phyloP scores from a whole-genome alignment of 2,888 invertebrate species.

The Trachelus iudaicus region DNA sequence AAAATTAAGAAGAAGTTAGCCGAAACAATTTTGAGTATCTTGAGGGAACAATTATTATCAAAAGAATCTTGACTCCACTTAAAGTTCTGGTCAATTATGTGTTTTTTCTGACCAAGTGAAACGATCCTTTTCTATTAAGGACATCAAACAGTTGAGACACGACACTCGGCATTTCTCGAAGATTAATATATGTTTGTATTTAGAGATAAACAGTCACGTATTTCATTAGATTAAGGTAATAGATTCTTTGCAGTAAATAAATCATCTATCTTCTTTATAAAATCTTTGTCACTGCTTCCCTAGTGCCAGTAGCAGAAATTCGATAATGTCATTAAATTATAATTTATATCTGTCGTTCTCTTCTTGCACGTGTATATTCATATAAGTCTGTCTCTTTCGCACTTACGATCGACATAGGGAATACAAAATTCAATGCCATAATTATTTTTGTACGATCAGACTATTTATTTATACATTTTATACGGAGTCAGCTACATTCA shows the following conservation, averaged over 20 bases:
- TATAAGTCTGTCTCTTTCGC: no score
- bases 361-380: no score
- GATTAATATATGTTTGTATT: neutral
- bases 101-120: neutral
- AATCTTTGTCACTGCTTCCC: neutral
- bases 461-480: no score
- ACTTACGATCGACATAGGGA: no score
- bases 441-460: no score
- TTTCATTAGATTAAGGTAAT: neutral
- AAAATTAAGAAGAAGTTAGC: neutral
- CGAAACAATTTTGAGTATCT: neutral
- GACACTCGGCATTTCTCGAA: neutral
- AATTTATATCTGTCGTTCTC: no score
- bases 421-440: no score
- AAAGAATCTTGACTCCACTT: neutral
- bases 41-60: neutral
- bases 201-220: neutral
- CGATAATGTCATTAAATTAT: no score
- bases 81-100: neutral
- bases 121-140: neutral
- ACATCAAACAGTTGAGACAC: neutral
- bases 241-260: neutral
- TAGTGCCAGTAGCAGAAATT: neutral
- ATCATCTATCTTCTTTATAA: neutral
- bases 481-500: no score